Evolutionary conservation across 2,113 vertebrate species (phyloP).

Genomic region (Mohoua ochrocephala): DNA sequence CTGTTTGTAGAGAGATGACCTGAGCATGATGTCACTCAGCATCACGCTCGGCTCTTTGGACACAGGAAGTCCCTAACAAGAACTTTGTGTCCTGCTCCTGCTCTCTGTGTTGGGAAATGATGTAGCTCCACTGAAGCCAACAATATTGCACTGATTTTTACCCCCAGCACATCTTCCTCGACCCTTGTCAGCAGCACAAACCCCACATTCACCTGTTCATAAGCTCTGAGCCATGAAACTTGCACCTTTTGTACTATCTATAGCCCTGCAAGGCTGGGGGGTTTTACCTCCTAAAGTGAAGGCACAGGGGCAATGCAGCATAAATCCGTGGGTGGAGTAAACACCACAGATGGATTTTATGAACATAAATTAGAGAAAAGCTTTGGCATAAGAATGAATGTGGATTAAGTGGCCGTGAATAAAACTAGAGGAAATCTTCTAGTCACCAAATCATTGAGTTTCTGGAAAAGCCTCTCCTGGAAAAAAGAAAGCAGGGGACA

Average conservation of each 20-base stretch:
- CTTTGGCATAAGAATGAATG: neutral
- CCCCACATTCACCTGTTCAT: neutral
- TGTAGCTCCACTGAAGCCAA: neutral
- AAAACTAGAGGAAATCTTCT: neutral
- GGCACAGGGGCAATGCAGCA: neutral
- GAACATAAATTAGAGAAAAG: neutral
- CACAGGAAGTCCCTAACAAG: accelerated
- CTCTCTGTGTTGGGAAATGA: neutral
- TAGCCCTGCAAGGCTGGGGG: neutral
- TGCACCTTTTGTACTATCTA: neutral
- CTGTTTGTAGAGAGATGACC: neutral
- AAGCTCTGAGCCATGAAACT: accelerated
- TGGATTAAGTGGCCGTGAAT: neutral
- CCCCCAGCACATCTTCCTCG: neutral
- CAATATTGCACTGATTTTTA: neutral
- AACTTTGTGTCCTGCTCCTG: neutral
- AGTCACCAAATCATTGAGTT: neutral
- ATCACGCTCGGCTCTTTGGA: accelerated
- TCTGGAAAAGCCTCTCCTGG: neutral
- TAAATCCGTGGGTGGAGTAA: neutral
- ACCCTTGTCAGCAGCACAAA: neutral
- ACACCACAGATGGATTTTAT: neutral
- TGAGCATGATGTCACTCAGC: neutral
- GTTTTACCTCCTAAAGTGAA: neutral
- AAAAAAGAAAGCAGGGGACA: neutral